These are phyloP conservation scores for Rugalucina vietnamica DNA, from an alignment of 2,888 invertebrate genomes.

Conservation along the genomic window DNA sequence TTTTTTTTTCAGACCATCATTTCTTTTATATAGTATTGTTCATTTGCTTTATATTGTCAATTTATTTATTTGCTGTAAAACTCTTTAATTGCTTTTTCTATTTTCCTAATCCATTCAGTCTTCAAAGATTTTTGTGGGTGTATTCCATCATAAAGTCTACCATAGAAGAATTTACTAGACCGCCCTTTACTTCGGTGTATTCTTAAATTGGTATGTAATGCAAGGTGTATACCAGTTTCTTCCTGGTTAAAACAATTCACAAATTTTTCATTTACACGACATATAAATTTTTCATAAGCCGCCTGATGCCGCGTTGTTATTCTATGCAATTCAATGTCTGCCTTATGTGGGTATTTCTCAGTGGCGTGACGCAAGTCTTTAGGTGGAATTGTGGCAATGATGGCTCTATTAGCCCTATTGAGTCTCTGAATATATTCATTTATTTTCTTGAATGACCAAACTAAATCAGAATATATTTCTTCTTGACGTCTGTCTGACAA, in stretches of 20 bases:
- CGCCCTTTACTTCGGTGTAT: neutral
- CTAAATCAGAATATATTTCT: neutral
- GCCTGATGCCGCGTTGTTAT: neutral
- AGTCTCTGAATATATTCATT: neutral
- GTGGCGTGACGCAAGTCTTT: neutral
- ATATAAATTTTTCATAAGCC: neutral
- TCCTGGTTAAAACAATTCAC: neutral
- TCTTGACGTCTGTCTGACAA: neutral
- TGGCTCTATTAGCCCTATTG: neutral
- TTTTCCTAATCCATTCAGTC: neutral
- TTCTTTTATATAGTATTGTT: too few relatives aligned
- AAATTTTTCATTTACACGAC: neutral
- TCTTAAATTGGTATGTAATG: neutral
- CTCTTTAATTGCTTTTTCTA: neutral
- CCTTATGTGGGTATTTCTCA: conserved; percentile 3
- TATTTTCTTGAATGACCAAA: neutral
- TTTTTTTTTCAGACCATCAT: too few relatives aligned
- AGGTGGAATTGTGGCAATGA: neutral
- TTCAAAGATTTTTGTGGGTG: neutral
- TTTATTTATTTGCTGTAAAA: neutral
- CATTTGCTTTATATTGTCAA: too few relatives aligned
- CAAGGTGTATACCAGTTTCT: neutral
- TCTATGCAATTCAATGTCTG: neutral
- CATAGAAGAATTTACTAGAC: neutral
- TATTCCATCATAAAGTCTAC: neutral